Conservation (phyloP, 2,113 vertebrate genomes). For the Mystacornis crossleyi region DNA sequence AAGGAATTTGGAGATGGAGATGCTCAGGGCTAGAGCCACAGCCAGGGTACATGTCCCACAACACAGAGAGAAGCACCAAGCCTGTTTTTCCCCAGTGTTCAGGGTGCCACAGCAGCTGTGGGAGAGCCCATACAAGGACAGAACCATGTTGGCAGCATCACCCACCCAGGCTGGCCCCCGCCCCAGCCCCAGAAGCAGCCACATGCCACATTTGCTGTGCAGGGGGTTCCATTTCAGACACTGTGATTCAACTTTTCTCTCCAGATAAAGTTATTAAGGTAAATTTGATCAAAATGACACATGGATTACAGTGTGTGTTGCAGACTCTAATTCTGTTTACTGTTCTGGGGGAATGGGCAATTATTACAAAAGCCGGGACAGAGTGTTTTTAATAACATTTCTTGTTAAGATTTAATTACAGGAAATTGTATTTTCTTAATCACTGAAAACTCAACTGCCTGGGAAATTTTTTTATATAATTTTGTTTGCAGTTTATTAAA, state of each 20-base stretch:
- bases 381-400: slow-evolving; percentile 86
- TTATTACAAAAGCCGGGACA: slow-evolving; percentile 81
- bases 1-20: neutral
- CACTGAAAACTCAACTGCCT: slow-evolving; percentile 83
- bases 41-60: accelerated
- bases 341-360: slow-evolving; percentile 80
- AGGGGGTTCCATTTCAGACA: neutral
- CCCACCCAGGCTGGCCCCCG: neutral
- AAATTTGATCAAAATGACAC: slow-evolving; percentile 82
- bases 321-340: slow-evolving; percentile 83
- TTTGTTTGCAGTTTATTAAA: slow-evolving; percentile 83
- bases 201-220: neutral
- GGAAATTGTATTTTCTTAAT: slow-evolving; percentile 86
- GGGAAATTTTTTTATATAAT: slow-evolving; percentile 79
- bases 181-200: neutral
- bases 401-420: slow-evolving; percentile 88
- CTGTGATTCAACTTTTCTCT: slow-evolving; percentile 57
- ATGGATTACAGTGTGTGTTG: slow-evolving; percentile 76
- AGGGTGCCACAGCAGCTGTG: neutral
- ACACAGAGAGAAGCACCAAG: neutral
- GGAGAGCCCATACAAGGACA: neutral
- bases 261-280: slow-evolving; percentile 79
- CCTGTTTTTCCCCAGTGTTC: neutral
- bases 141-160: neutral
- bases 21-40: neutral